Conservation (phyloP, 92 coral and sea anemone species). For the Umimayanthus chanpuru region DNA sequence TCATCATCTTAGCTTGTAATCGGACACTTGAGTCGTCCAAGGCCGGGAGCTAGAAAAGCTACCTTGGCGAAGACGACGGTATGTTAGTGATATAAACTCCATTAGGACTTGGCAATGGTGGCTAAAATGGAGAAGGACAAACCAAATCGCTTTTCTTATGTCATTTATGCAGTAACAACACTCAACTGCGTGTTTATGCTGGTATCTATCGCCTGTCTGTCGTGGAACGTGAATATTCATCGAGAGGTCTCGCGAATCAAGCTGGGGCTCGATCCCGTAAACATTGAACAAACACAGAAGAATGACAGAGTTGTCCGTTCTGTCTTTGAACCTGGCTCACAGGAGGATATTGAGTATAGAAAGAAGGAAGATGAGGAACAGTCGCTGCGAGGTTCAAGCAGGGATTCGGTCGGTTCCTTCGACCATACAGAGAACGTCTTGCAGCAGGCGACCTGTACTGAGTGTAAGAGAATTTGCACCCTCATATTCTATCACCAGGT, state of each 20-base stretch:
- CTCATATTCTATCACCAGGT: conserved; percentile 47
- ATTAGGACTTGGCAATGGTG: not conserved
- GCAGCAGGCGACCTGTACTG: conserved; percentile 41
- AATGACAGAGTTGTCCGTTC: conserved; percentile 25
- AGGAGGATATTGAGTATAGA: conserved; percentile 29
- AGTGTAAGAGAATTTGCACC: conserved; percentile 31
- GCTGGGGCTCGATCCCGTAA: conserved; percentile 2
- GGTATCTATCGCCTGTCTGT: conserved; percentile 31
- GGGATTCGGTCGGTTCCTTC: not conserved
- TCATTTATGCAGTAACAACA: conserved; percentile 24
- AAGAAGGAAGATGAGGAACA: not conserved
- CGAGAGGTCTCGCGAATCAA: conserved; percentile 28
- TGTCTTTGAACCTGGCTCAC: conserved; percentile 32
- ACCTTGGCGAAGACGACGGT: not conserved
- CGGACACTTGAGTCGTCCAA: conserved; percentile 25
- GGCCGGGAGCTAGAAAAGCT: conserved; percentile 9
- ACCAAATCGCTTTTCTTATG: not conserved
- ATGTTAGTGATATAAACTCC: not conserved
- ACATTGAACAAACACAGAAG: not conserved
- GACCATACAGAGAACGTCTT: not conserved
- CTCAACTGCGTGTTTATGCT: conserved; percentile 40
- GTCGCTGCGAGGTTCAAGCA: not conserved
- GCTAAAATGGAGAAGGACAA: conserved; percentile 25
- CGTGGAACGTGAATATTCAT: conserved; percentile 37
- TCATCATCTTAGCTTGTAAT: conserved; percentile 22